Evolutionary conservation across 2,797 vertebrate genomes (phyloP).

Genomic region (Phalanger gymnotis): DNA sequence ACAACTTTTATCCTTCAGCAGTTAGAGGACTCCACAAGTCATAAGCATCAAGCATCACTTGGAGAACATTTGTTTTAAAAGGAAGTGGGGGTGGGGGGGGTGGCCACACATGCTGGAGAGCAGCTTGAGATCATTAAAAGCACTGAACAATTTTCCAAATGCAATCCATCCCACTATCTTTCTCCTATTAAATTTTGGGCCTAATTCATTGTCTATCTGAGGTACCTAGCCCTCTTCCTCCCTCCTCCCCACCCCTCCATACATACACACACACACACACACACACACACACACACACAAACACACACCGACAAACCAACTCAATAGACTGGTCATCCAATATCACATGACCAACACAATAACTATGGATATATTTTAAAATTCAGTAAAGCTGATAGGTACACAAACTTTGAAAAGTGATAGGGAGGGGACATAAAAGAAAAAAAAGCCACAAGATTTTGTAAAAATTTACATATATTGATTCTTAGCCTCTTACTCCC

Average conservation of each 20-base stretch:
- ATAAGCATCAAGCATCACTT: not conserved
- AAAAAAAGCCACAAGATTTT: not conserved
- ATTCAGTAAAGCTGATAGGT: not conserved
- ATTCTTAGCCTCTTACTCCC: not conserved
- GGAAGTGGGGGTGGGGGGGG: no score
- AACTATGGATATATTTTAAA: not conserved
- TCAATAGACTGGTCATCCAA: not conserved
- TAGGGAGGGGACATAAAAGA: not conserved
- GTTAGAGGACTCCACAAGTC: not conserved
- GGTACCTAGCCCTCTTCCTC: not conserved
- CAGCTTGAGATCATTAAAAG: not conserved
- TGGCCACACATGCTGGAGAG: not conserved
- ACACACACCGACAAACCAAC: not conserved
- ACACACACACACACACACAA: no score
- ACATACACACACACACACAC: no score
- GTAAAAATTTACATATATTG: not conserved
- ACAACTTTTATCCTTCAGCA: not conserved
- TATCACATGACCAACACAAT: not conserved
- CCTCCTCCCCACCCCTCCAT: no score
- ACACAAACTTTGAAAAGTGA: not conserved
- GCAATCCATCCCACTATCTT: not conserved
- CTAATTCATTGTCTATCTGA: no score
- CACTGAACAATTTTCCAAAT: not conserved
- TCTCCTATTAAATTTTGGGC: not conserved
- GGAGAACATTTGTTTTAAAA: not conserved